Conservation (phyloP, 2,113 vertebrate species). For the Vidua chalybeata region DNA sequence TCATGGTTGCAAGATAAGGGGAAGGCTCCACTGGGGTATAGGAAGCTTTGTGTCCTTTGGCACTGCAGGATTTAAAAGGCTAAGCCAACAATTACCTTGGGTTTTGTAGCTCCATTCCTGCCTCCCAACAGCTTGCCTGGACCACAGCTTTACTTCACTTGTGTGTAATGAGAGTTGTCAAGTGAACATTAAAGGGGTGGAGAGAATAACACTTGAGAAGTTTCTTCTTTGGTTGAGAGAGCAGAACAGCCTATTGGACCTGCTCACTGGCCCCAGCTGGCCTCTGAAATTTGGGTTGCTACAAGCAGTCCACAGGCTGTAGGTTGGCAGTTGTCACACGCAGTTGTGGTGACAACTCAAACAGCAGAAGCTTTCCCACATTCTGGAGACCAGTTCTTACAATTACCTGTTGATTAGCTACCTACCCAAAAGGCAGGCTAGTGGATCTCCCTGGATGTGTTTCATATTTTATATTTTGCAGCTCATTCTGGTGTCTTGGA, state of each 20-base stretch:
- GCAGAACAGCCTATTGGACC: not conserved
- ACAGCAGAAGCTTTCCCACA: not conserved
- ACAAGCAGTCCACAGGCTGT: not conserved
- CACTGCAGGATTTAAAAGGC: not conserved
- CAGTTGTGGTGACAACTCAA: not conserved
- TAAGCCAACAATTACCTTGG: not conserved
- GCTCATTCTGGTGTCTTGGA: not conserved
- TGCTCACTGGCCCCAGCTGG: not conserved
- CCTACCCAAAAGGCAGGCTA: not conserved
- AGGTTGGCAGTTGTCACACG: not conserved
- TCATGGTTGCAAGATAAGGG: not conserved
- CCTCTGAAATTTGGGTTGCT: not conserved
- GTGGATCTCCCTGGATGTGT: not conserved
- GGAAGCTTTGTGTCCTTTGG: not conserved
- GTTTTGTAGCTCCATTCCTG: not conserved
- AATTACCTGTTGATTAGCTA: not conserved
- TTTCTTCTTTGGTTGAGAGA: not conserved
- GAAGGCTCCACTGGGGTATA: not conserved
- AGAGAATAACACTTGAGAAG: not conserved
- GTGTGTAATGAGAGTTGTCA: not conserved
- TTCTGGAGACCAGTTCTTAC: not conserved
- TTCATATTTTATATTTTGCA: not conserved
- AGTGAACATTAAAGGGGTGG: rapidly evolving
- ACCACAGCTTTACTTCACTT: not conserved
- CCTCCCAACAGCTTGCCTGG: not conserved